Evolutionary conservation across 2,888 invertebrate genomes (phyloP).

Genomic region (Sesia apiformis): DNA sequence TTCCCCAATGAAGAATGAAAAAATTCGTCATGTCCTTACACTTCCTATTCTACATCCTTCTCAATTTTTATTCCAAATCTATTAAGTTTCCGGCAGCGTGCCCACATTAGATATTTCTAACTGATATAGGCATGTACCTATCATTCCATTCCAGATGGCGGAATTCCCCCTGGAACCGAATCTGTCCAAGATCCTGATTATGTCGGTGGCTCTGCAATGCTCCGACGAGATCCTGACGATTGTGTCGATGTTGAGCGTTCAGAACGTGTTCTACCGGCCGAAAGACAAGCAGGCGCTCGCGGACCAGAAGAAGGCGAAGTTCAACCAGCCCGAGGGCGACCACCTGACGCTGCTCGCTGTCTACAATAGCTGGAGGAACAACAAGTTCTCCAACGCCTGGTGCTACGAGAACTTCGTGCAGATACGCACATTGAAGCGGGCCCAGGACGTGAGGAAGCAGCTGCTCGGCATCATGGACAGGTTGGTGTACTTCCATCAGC

Average conservation of each 20-base stretch:
- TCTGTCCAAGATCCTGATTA: conserved; percentile 98
- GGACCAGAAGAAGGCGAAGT: conserved; percentile 99
- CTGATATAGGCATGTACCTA: too few species aligned
- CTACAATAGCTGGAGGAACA: conserved; percentile 99
- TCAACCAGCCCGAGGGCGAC: conserved; percentile 99
- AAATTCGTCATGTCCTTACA: too few species aligned
- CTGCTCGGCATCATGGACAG: conserved; percentile 97
- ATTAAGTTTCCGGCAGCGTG: too few species aligned
- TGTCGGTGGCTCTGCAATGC: conserved; percentile 98
- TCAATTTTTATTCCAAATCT: too few species aligned
- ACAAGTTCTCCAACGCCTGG: conserved; percentile 99
- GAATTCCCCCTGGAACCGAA: conserved; percentile 99
- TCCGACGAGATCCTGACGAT: conserved; percentile 99
- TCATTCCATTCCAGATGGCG: conserved; percentile 85
- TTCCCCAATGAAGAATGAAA: too few species aligned
- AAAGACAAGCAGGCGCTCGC: conserved; percentile 97
- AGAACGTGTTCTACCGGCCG: conserved; percentile 95
- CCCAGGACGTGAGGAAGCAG: conserved; percentile 98
- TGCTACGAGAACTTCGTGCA: conserved; percentile 99
- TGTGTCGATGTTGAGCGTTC: conserved; percentile 98
- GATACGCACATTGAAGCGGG: conserved; percentile 95
- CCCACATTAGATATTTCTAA: background rate
- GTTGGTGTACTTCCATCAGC: conserved; percentile 37
- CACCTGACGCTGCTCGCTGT: conserved; percentile 98
- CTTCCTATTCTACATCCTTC: too few species aligned